These are phyloP conservation scores for Galeopterus variegatus DNA, from an alignment of 2,113 vertebrate genomes.

Conservation along the genomic window DNA sequence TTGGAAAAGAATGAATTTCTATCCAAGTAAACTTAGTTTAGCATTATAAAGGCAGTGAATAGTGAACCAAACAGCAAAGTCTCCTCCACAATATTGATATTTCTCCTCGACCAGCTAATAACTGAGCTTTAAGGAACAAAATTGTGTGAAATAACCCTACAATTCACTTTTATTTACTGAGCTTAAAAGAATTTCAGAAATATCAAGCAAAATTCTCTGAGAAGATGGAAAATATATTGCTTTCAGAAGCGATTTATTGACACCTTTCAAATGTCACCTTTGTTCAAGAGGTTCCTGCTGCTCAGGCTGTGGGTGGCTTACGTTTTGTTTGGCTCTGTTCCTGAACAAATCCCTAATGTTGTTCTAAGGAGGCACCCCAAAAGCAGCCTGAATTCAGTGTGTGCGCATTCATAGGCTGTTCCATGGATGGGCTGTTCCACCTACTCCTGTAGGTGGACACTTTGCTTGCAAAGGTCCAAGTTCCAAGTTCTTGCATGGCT, in stretches of 20 bases:
- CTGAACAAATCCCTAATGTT: slow-evolving; percentile 84
- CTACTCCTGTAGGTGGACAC: slow-evolving; percentile 49
- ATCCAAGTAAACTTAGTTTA: background rate
- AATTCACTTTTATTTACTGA: slow-evolving; percentile 69
- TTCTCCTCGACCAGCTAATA: background rate
- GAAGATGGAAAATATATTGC: slow-evolving; percentile 85
- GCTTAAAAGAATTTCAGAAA: slow-evolving; percentile 78
- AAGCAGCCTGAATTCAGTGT: slow-evolving; percentile 63
- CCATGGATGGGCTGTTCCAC: background rate
- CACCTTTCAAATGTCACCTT: slow-evolving; percentile 87
- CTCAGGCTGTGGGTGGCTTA: slow-evolving; percentile 83
- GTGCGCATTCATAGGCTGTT: background rate
- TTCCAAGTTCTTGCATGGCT: slow-evolving; percentile 67
- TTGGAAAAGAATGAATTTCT: background rate
- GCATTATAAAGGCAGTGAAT: fast-evolving
- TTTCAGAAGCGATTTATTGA: slow-evolving; percentile 85
- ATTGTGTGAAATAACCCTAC: slow-evolving; percentile 63
- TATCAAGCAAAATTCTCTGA: slow-evolving; percentile 84
- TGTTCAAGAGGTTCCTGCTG: slow-evolving; percentile 83
- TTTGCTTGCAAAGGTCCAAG: slow-evolving; percentile 74
- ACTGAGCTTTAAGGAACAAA: slow-evolving; percentile 57
- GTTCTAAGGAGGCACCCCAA: slow-evolving; percentile 84
- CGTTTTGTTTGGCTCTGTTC: slow-evolving; percentile 83
- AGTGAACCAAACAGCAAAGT: fast-evolving
- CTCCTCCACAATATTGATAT: fast-evolving